phyloP scores from a whole-genome alignment of 2,888 invertebrate species.

The Netelia fuscicornis region DNA sequence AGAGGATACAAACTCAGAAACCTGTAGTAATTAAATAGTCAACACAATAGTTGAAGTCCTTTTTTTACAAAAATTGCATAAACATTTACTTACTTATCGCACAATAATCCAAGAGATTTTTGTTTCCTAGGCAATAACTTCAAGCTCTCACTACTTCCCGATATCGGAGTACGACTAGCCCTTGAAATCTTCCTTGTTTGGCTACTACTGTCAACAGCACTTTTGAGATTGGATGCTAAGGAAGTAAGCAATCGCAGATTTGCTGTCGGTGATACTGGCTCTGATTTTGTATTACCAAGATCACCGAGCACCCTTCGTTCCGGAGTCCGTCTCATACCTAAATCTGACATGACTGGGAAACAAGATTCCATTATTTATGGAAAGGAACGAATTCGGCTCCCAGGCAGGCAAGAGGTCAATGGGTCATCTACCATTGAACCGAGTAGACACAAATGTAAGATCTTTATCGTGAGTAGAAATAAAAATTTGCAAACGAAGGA shows the following conservation, averaged over 20 bases:
- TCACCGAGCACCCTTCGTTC: slow-evolving; percentile 85
- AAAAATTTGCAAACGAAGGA: background rate
- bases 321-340: slow-evolving; percentile 61
- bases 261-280: slow-evolving; percentile 88
- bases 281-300: slow-evolving; percentile 86
- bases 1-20: slow-evolving; percentile 87
- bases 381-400: background rate
- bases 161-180: slow-evolving; percentile 26
- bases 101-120: slow-evolving; percentile 87
- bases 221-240: slow-evolving; percentile 87
- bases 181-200: slow-evolving; percentile 47
- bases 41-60: slow-evolving; percentile 23
- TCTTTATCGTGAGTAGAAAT: background rate
- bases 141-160: slow-evolving; percentile 48
- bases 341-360: slow-evolving; percentile 58
- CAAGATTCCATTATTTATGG: background rate
- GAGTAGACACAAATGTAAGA: background rate
- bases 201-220: slow-evolving; percentile 78
- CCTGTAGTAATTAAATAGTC: slow-evolving; percentile 79
- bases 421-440: background rate
- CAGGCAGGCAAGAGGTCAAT: slow-evolving; percentile 3
- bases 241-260: slow-evolving; percentile 89
- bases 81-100: slow-evolving; percentile 86
- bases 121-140: slow-evolving; percentile 85
- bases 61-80: slow-evolving; percentile 60